Conservation (phyloP, 2,888 invertebrate genomes). For the Drosophila vallismaia region DNA sequence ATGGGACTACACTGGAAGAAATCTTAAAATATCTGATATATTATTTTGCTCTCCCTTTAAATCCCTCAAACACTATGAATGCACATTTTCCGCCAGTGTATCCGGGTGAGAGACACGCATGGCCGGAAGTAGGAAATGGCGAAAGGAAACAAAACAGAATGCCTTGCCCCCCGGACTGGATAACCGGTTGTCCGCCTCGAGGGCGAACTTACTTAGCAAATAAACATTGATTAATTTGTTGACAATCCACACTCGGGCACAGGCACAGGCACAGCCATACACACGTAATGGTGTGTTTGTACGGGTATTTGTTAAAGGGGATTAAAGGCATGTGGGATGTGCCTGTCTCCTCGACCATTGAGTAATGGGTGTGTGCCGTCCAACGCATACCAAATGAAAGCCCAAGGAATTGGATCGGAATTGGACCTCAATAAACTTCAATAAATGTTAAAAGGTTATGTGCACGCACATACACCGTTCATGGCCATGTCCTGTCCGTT, state of each 20-base stretch:
- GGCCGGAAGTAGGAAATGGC: slow-evolving; percentile 59
- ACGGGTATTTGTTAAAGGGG: neutral
- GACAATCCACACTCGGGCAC: slow-evolving; percentile 62
- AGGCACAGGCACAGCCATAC: slow-evolving; percentile 6
- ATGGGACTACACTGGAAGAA: neutral
- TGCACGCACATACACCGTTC: slow-evolving; percentile 42
- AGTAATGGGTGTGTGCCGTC: slow-evolving; percentile 65
- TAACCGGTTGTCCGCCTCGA: slow-evolving; percentile 56
- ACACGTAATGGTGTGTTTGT: slow-evolving; percentile 24
- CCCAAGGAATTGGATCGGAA: slow-evolving; percentile 49
- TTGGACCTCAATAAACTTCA: slow-evolving; percentile 72
- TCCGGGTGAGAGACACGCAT: slow-evolving; percentile 19
- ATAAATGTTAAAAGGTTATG: slow-evolving; percentile 77
- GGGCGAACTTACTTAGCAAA: slow-evolving; percentile 80
- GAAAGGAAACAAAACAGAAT: slow-evolving; percentile 71
- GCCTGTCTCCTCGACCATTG: slow-evolving; percentile 60
- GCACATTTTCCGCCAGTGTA: neutral
- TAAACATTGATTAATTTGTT: slow-evolving; percentile 83
- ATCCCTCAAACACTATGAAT: no score
- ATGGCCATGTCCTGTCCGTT: neutral
- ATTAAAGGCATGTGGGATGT: neutral
- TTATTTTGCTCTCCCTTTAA: no score
- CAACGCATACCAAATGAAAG: slow-evolving; percentile 62
- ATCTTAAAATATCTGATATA: no score
- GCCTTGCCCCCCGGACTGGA: slow-evolving; percentile 26